Evolutionary conservation across 2,113 vertebrate genomes (phyloP).

Genomic region (Sinocyclocheilus grahami): DNA sequence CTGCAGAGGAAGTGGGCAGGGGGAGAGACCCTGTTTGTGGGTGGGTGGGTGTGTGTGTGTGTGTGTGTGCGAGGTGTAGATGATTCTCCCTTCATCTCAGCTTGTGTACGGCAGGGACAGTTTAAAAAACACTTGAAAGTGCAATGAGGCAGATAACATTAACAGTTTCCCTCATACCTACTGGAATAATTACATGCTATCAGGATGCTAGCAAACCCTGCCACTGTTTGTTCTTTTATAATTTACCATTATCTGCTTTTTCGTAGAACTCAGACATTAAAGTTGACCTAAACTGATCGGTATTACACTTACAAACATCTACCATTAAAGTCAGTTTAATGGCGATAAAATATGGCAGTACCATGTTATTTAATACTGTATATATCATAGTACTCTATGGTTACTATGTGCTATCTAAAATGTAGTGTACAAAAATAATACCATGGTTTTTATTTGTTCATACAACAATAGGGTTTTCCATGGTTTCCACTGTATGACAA

Average conservation of each 20-base stretch:
- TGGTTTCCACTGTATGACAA: not conserved
- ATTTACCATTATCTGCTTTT: conserved; percentile 4
- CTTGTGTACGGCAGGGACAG: conserved; percentile 31
- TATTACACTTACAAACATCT: not conserved
- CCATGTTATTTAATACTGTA: not conserved
- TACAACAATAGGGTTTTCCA: not conserved
- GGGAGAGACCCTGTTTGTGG: conserved; percentile 73
- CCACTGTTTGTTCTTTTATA: conserved; percentile 35
- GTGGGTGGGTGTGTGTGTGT: conserved; percentile 42
- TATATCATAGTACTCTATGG: not conserved
- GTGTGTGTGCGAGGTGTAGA: conserved; percentile 17
- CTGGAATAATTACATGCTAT: conserved; percentile 32
- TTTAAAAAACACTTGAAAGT: conserved; percentile 42
- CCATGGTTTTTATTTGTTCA: not conserved
- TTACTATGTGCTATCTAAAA: not conserved
- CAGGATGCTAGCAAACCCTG: conserved; percentile 21
- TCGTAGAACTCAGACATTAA: not conserved
- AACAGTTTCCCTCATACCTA: conserved; percentile 34
- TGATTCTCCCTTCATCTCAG: conserved; percentile 40
- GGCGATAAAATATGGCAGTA: not conserved
- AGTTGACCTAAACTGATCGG: not conserved
- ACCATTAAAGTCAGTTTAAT: not conserved
- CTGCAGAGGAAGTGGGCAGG: conserved; percentile 83
- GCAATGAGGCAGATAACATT: conserved; percentile 44
- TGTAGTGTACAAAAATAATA: not conserved